Base-by-base conservation (phyloP, 2,797 vertebrate genomes). In the Furcifer pardalis region DNA sequence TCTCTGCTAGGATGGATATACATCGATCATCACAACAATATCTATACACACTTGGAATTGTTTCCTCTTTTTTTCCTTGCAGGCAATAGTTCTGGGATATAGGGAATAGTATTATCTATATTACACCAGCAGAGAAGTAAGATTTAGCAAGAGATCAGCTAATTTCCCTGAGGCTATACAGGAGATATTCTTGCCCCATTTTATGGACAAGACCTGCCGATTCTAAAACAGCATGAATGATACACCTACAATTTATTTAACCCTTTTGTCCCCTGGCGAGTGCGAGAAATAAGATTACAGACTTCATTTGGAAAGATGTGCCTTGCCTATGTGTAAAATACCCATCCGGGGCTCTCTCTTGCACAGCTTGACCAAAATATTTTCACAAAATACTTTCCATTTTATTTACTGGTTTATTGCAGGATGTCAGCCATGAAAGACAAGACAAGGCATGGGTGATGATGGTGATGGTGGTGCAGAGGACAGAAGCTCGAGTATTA, bases 21-120 rank as follows among this genome's bases (percentile, higher is more conserved):
- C 74, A 86, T 86, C 79, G 77, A 77, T 82, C 79, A 86, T 77
- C 63, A 46, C 79, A 77, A 25, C 73, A 86, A 40, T 86, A 86
- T 86, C 84, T 77, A 77, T 71, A 32, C 74, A 77, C 66, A 69
- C 65, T 65, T 63, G 65, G 82, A 77, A 19, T 65, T 65, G n/a
- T 42, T 72, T 77, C 66, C 56, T 82, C 56, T 77, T 82, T 65
- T 37, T 42, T 71, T 77, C 49, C 75, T 78, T 59, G 65, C 82
- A 82, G 32, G 66, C 84, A 77, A 72, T 82, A 37, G 66, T 62
- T 77, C 52, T 60, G 65, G 73, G 79, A 84, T n/a, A 30, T n/a
- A 44, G 79, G 56, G 65, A 81, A 82, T 82, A 77, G 52, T 77
- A 77, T 77, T 82, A 82, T 86, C 65, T 77, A 56, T 75, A 71